These are phyloP conservation scores for Artemisiospiza belli DNA, from an alignment of 2,113 vertebrate genomes.

Conservation along the genomic window DNA sequence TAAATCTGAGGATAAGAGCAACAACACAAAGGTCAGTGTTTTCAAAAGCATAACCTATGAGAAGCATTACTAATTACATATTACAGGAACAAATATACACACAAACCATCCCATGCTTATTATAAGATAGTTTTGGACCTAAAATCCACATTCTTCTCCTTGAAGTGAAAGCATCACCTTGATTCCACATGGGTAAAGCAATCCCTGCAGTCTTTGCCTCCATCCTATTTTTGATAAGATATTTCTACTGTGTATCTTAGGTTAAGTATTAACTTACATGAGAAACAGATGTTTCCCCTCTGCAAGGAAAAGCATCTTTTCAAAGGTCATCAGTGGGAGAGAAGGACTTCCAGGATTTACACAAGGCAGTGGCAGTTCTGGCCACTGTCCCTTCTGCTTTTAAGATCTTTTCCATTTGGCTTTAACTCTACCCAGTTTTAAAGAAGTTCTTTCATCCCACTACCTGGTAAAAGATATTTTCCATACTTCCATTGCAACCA, in stretches of 20 bases:
- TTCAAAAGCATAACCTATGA: background rate
- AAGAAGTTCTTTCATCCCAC: background rate
- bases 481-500: background rate
- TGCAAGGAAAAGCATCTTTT: conserved; percentile 49
- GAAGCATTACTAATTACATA: background rate
- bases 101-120: background rate
- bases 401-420: background rate
- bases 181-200: background rate
- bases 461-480: background rate
- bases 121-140: background rate
- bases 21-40: background rate
- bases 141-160: background rate
- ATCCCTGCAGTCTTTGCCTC: background rate
- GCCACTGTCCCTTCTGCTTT: background rate
- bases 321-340: background rate
- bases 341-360: background rate
- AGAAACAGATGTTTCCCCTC: conserved; percentile 54
- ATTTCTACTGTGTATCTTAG: background rate
- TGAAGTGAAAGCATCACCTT: background rate
- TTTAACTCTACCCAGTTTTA: background rate
- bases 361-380: background rate
- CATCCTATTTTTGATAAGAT: background rate
- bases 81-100: background rate
- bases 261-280: conserved; percentile 25
- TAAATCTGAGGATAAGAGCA: background rate